Evolutionary conservation across 2,113 vertebrate species (phyloP), one percentile per base, ranked within the genome.

Genomic region (Prietella phreatophila): DNA sequence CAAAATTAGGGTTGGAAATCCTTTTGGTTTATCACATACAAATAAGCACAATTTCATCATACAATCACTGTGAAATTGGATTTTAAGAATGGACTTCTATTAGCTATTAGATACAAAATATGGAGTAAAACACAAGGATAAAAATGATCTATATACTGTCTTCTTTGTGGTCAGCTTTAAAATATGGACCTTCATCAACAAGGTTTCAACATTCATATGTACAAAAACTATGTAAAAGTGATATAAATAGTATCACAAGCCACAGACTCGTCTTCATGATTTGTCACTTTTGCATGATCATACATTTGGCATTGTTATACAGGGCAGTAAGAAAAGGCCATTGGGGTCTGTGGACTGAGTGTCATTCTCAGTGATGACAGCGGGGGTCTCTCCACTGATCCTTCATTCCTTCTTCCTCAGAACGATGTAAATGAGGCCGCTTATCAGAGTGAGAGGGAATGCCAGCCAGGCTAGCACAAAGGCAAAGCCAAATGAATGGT

Each of bases 381-480:
- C 22, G 75, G 53, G 53, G 19, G n/a, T 53, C 39, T 63, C 78
- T 69, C 86, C 58, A 25, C n/a, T 88, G 27, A 53, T 42, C 39
- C 61, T 82, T 97, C 93, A 95, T 95, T 99, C 97, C 4, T 97
- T 98, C 92, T 99, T 99, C 93, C 97, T 96, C 91, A 99, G 94
- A 92, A 99, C 95, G 91, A 98, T 94, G 17, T 99, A 99, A 95
- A 99, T 83, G 89, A 99, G 93, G 39, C 97, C 97, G 0, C 98
- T 99, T 93, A 97, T 93, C 36, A 98, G 95, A 55, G 96, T 95
- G 87, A 99, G 92, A 3, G 98, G 98, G 93, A 99, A 98, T 6
- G 97, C 96, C 93, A 98, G 93, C 98, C 98, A 99, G 8, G 98
- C 97, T 94, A 99, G 92, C 91, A 98, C 96, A 73, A 99, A 99